Percentiles rank a stretch among this genome's conserved stretches.
Conservation (phyloP, 2,113 vertebrate species). For the Coreoperca whiteheadi region DNA sequence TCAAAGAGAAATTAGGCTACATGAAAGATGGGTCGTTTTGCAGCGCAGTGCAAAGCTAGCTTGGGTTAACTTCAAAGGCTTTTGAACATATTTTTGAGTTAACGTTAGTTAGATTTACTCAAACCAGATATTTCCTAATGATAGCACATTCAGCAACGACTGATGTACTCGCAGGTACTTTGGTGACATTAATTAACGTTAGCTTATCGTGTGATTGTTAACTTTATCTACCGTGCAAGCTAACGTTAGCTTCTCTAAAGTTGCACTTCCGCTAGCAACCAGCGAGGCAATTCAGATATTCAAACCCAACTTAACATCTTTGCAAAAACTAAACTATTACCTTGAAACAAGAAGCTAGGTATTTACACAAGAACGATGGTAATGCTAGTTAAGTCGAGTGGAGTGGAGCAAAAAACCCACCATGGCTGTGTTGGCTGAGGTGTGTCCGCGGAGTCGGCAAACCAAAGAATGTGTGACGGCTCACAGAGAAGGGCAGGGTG, state of each 20-base stretch:
- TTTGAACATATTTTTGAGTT: neutral
- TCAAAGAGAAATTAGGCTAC: constrained; percentile 76
- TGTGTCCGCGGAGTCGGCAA: constrained; percentile 61
- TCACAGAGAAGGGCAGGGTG: neutral
- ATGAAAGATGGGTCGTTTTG: constrained; percentile 49
- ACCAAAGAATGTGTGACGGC: constrained; percentile 67
- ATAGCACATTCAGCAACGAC: neutral
- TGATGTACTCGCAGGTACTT: fast-evolving
- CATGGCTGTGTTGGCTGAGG: constrained; percentile 69
- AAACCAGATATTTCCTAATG: fast-evolving
- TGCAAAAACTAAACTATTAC: neutral
- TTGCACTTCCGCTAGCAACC: constrained; percentile 76
- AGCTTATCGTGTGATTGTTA: neutral
- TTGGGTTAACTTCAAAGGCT: neutral
- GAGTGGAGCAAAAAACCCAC: constrained; percentile 63
- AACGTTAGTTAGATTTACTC: neutral
- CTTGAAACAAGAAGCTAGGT: neutral
- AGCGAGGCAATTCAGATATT: constrained; percentile 9
- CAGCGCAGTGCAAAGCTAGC: constrained; percentile 25
- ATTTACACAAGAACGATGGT: neutral
- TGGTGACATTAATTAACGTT: neutral
- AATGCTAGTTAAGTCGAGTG: neutral
- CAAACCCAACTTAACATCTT: neutral
- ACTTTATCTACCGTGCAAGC: constrained; percentile 25
- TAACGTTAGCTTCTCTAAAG: constrained; percentile 71